Base-by-base conservation (phyloP, 2,797 vertebrate species). In the Heteromormyrus szaboi region DNA sequence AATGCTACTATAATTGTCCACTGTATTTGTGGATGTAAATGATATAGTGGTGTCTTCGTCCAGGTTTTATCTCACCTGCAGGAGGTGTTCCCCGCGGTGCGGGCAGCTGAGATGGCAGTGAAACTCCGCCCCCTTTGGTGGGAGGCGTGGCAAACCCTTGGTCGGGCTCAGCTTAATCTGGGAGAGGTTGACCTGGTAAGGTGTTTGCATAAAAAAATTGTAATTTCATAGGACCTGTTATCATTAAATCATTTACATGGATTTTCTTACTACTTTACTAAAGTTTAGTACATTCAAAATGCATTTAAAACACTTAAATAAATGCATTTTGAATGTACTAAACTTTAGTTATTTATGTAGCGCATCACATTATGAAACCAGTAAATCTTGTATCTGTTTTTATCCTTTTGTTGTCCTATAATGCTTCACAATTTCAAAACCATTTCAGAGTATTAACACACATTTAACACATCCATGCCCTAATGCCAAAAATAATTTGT, bases 111-210 rank as follows among this genome's bases (percentile, higher is more conserved):
- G 95, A 97, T 95, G 96, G 97, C 97, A 4, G 96, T 98, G 62
- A 97, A 97, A 92, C 94, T 97, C 90, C 96, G 96, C 59, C 96
- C 97, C 48, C 94, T 95, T 86, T 98, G 97, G 93, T 99, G 98
- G 97, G 97, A 98, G 91, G 97, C 96, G 59, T 97, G 97, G 98
- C 98, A 98, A 92, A 99, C 98, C 48, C 91, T 99, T 91, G 98
- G 98, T 87, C 97, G 98, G 2, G 97, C 98, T 22, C 98, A 99
- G 92, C 96, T 99, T 91, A 97, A 96, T 91, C 93, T 99, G 89
- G 98, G 98, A 87, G 98, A 99, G 95, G 97, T 99, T 91, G 95
- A 96, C 29, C 92, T 99, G 96, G 98, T 99, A 95, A 94, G 95
- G 91, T 4, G 25, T 2, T 53, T 0, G 25, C 53, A 41, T 79